Base-by-base conservation (phyloP, 1,140 invertebrate species). In the Eriocheir sinensis region DNA sequence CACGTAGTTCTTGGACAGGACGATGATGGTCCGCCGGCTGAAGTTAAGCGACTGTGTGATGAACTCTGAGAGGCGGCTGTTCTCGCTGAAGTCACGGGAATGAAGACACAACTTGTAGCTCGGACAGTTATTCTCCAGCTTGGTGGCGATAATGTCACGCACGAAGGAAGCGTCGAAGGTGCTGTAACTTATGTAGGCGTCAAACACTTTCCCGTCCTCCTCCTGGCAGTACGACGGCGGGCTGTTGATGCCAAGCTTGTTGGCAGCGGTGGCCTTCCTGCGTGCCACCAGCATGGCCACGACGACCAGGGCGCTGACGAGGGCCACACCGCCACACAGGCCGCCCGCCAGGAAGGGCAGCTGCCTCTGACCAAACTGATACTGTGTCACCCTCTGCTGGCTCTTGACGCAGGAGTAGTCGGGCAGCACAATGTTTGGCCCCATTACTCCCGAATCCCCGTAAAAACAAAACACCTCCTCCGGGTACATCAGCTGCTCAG, bases 111-210 rank as follows among this genome's bases (percentile, higher is more conserved):
- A 97, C 96, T 98, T 98, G 96, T 99, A 99, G 36, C 98, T 97
- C 0, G 98, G 98, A 80, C 98, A 97, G 0, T 97, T 97, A 96
- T 98, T 97, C 3, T 98, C 98, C 53, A 99, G 97, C 95, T 98
- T 98, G 96, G 99, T 98, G 0, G 98, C 97, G 38, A 95, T 97
- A 8, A 95, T 48, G 36, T 95, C 95, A 91, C 95, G 86, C 0
- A 99, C 98, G 97, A 98, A 99, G 17, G 98, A 97, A 96, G 99
- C 98, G 96, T 99, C 99, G 96, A 99, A 98, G 1, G 98, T 98
- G 97, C 98, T 99, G 97, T 99, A 99, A 96, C 98, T 99, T 91
- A 99, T 98, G 96, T 99, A 99, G 15, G 98, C 98, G 96, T 99
- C 99, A 96, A 99, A 99, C n/a, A 99, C 97, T 96, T 99, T 99